Percentiles rank a stretch among this genome's conserved stretches.
phyloP scores from a whole-genome alignment of 1,140 invertebrate genomes.

The Drosophila biarmipes region DNA sequence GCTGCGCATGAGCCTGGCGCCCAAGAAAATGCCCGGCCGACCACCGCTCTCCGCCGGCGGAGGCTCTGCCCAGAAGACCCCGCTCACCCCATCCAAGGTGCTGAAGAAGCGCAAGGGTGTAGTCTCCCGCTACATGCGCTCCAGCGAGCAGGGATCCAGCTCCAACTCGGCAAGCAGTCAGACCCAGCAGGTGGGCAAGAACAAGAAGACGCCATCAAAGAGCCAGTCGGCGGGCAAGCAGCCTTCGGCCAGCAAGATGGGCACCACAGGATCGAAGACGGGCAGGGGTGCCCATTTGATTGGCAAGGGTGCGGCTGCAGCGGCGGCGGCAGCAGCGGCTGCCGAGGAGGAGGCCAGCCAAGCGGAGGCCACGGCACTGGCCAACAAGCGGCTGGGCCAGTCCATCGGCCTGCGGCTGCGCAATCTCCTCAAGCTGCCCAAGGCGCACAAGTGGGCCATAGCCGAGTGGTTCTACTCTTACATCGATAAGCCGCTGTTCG shows the following conservation, averaged over 20 bases:
- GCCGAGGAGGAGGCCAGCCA: conserved; percentile 44
- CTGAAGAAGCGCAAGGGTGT: conserved; percentile 85
- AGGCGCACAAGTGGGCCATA: conserved; percentile 99
- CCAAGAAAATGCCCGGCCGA: conserved; percentile 80
- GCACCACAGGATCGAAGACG: conserved; percentile 3
- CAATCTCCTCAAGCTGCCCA: conserved; percentile 98
- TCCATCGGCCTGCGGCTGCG: conserved; percentile 95
- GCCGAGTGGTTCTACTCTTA: conserved; percentile 99
- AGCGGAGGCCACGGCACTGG: conserved; percentile 47
- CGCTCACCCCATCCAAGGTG: conserved; percentile 83
- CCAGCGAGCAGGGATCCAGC: conserved; percentile 71
- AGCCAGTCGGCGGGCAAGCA: not conserved
- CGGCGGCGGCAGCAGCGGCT: conserved; percentile 29
- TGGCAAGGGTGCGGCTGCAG: conserved; percentile 34
- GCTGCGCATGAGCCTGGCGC: conserved; percentile 86
- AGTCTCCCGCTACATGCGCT: conserved; percentile 78
- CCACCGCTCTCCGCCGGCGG: conserved; percentile 37
- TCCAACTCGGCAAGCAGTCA: conserved; percentile 39
- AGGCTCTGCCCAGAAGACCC: conserved; percentile 78
- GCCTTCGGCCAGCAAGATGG: not conserved
- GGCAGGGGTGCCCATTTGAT: conserved; percentile 1
- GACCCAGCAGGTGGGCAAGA: conserved; percentile 18
- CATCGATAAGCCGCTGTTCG: conserved; percentile 97
- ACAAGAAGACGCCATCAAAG: conserved; percentile 41
- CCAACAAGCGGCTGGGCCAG: conserved; percentile 89